Percentiles rank a stretch among this genome's conserved stretches.
phyloP scores from a whole-genome alignment of 2,888 invertebrate species.

The Yponomeuta malinellus region DNA sequence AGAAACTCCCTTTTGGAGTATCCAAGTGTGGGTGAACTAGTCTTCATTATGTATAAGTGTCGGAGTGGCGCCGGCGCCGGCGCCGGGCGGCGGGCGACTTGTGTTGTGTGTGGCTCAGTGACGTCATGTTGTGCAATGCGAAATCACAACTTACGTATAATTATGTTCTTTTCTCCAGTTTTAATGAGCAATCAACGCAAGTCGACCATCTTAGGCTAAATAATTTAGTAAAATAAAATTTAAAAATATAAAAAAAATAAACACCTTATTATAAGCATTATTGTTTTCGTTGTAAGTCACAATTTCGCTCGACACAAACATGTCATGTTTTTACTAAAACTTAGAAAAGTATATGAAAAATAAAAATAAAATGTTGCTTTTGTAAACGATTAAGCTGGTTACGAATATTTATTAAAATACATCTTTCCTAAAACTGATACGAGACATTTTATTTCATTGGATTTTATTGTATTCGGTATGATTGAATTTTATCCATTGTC shows the following conservation, averaged over 20 bases:
- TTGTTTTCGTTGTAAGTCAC: background rate
- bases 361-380: slow-evolving; percentile 45
- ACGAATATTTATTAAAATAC: slow-evolving; percentile 60
- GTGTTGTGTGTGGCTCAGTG: no score
- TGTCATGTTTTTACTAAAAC: background rate
- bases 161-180: background rate
- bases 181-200: background rate
- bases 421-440: slow-evolving; percentile 51
- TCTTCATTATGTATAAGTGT: no score
- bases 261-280: background rate
- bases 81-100: no score
- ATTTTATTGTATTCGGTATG: slow-evolving; percentile 25
- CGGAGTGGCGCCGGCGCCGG: no score
- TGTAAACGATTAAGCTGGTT: slow-evolving; percentile 64
- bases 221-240: background rate
- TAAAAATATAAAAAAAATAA: background rate
- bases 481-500: slow-evolving; percentile 26
- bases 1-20: no score
- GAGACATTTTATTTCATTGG: slow-evolving; percentile 32
- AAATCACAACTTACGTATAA: no score
- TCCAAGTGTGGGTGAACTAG: no score
- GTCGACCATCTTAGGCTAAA: background rate
- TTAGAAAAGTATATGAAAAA: background rate
- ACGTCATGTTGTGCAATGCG: no score
- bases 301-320: background rate